A percentile compares a stretch with the other conserved stretches of the same genome.
These are phyloP conservation scores for Cephus pulcher DNA, from an alignment of 2,888 invertebrate species.

Conservation along the genomic window DNA sequence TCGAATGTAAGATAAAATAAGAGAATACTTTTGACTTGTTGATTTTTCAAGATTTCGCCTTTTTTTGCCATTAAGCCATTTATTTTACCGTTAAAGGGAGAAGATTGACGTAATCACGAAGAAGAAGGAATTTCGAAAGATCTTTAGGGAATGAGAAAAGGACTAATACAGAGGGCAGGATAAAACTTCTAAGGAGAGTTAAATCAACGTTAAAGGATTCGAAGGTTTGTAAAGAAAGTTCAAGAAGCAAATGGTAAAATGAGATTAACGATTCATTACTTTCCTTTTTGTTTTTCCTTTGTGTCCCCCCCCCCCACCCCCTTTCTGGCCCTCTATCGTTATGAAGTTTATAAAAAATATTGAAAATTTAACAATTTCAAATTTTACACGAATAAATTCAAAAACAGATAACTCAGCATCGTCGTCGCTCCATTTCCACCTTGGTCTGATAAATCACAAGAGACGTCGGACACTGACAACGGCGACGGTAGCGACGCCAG, in stretches of 20 bases:
- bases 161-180: conserved; percentile 43
- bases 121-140: not conserved
- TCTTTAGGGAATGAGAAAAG: conserved; percentile 13
- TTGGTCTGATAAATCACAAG: not conserved
- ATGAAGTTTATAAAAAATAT: not conserved
- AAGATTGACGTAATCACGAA: not conserved
- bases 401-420: not conserved
- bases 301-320: rapidly evolving
- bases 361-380: not conserved
- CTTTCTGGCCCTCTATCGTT: not conserved
- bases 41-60: not conserved
- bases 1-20: not conserved
- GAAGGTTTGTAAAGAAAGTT: not conserved
- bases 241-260: not conserved
- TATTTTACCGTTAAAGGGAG: not conserved
- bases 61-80: not conserved
- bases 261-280: not conserved
- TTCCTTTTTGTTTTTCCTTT: not conserved
- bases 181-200: conserved; percentile 53
- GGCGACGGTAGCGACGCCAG: not conserved
- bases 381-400: not conserved
- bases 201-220: conserved; percentile 50
- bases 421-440: not conserved
- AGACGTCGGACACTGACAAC: not conserved
- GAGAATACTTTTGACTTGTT: not conserved